These are phyloP conservation scores for Mastacembelus armatus DNA, from an alignment of 2,797 vertebrate species.

Conservation along the genomic window DNA sequence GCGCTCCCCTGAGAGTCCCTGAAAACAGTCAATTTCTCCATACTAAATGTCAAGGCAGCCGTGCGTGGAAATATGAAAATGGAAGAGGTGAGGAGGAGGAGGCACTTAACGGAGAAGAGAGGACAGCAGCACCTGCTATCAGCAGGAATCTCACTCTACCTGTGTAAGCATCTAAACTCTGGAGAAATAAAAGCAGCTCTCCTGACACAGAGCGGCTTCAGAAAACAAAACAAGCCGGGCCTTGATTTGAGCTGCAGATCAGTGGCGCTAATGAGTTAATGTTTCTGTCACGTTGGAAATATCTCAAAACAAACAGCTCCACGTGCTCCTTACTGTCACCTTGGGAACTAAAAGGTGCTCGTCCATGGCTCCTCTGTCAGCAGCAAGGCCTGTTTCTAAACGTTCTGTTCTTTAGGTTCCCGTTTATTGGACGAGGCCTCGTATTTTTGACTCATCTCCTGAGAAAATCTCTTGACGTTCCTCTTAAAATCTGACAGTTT, in stretches of 20 bases:
- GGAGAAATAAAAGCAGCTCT: constrained; percentile 30
- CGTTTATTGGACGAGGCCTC: not conserved
- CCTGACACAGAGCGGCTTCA: not conserved
- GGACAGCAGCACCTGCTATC: constrained; percentile 61
- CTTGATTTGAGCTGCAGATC: not conserved
- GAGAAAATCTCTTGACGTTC: too few species aligned
- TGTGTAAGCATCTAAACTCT: constrained; percentile 49
- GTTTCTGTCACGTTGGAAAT: constrained; percentile 9
- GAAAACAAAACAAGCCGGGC: not conserved
- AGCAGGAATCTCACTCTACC: constrained; percentile 41
- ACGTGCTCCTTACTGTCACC: not conserved
- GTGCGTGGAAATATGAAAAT: constrained; percentile 74
- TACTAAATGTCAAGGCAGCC: constrained; percentile 81
- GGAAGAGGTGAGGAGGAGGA: constrained; percentile 58
- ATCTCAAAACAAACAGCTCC: not conserved
- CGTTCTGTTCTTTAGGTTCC: not conserved
- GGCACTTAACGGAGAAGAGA: constrained; percentile 56
- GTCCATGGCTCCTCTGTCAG: not conserved
- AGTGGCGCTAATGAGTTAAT: constrained; percentile 1
- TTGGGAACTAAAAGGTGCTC: not conserved
- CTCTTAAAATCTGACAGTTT: too few species aligned
- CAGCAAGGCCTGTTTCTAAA: not conserved
- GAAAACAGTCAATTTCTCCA: constrained; percentile 75
- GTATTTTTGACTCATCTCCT: not conserved
- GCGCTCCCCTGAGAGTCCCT: constrained; percentile 73